A percentile compares a stretch with the other conserved stretches of the same genome.
These are phyloP conservation scores for Trachelus troglodyta DNA, from an alignment of 2,888 invertebrate genomes.

Conservation along the genomic window DNA sequence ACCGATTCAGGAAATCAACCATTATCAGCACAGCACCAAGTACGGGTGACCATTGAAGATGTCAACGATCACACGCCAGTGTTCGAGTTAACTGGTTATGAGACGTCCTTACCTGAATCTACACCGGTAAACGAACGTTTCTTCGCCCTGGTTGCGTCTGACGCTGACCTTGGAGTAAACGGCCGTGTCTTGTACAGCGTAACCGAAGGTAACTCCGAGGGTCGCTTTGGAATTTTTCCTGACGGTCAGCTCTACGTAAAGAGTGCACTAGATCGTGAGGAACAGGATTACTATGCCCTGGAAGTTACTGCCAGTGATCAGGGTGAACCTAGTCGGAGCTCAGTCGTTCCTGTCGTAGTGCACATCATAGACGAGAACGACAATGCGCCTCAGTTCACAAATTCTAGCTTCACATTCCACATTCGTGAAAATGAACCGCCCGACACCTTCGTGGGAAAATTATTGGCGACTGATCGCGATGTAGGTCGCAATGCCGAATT, in stretches of 20 bases:
- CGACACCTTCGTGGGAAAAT: conserved; percentile 91
- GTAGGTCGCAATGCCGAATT: conserved; percentile 92
- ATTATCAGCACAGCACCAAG: conserved; percentile 79
- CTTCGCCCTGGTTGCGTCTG: conserved; percentile 90
- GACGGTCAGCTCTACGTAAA: conserved; percentile 93
- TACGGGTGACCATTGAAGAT: conserved; percentile 82
- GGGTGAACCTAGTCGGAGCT: conserved; percentile 81
- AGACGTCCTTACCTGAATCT: conserved; percentile 90
- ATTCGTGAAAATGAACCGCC: conserved; percentile 89
- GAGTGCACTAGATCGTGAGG: conserved; percentile 88
- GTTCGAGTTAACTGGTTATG: conserved; percentile 92
- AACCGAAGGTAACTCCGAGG: conserved; percentile 85
- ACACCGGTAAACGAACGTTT: conserved; percentile 91
- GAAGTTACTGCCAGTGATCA: conserved; percentile 86
- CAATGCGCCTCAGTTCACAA: conserved; percentile 92
- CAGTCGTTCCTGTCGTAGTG: conserved; percentile 90
- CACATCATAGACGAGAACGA: conserved; percentile 97
- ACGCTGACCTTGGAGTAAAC: conserved; percentile 86
- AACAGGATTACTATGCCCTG: conserved; percentile 90
- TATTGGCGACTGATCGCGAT: conserved; percentile 90
- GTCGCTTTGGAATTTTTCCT: conserved; percentile 93
- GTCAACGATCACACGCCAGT: conserved; percentile 97
- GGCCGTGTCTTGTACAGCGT: conserved; percentile 85
- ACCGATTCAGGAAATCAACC: conserved; percentile 85
- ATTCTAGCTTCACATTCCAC: conserved; percentile 90